Percentiles rank a stretch among this genome's conserved stretches.
Evolutionary conservation across 2,113 vertebrate genomes (phyloP).

Genomic region (Pteronura brasiliensis): DNA sequence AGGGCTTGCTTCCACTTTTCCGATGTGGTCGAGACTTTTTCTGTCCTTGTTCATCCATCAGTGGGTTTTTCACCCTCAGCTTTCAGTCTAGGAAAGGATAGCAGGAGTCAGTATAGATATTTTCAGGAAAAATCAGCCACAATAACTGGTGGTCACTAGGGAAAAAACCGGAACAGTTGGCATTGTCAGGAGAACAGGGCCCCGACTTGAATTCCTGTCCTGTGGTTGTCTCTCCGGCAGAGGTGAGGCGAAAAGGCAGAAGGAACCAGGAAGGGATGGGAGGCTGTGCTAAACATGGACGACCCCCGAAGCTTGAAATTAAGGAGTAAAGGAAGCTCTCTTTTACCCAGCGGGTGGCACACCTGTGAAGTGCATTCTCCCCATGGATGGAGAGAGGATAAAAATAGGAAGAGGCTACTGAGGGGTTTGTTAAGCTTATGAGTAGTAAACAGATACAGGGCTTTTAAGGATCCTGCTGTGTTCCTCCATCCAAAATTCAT

Average conservation of each 20-base stretch:
- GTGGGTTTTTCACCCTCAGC: neutral
- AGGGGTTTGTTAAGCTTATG: slow-evolving; percentile 53
- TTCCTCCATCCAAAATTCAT: slow-evolving; percentile 16
- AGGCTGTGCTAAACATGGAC: neutral
- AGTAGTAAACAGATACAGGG: slow-evolving; percentile 43
- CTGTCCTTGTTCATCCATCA: neutral
- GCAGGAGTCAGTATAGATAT: neutral
- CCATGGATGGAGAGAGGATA: neutral
- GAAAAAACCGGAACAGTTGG: neutral
- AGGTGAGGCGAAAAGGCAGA: neutral
- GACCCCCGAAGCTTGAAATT: slow-evolving; percentile 23
- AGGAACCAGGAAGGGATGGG: neutral
- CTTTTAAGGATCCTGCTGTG: neutral
- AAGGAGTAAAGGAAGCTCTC: neutral
- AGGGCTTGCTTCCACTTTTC: neutral
- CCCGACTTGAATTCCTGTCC: fast-evolving
- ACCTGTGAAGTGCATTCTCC: neutral
- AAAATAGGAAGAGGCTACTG: slow-evolving; percentile 59
- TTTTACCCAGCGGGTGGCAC: neutral
- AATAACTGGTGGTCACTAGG: neutral
- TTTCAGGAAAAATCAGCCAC: neutral
- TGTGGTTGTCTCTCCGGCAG: neutral
- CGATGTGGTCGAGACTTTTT: neutral
- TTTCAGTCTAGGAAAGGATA: neutral
- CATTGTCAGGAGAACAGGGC: fast-evolving